Evolutionary conservation across 2,113 vertebrate species (phyloP).

Genomic region (Gymnogyps californianus): DNA sequence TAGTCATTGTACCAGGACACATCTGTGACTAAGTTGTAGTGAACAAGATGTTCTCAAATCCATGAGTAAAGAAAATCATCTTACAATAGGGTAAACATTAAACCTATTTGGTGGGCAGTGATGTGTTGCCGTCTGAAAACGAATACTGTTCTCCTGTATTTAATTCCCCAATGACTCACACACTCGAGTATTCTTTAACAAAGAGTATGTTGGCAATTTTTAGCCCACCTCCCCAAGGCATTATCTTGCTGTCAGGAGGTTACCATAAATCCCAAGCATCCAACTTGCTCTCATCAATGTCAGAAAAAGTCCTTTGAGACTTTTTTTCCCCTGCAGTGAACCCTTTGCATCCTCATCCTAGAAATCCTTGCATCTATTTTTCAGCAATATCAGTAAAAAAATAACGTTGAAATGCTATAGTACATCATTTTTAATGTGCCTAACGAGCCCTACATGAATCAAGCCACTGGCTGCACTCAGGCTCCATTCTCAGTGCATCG

Average conservation of each 20-base stretch:
- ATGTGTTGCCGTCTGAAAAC: neutral
- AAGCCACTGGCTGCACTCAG: neutral
- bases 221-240: neutral
- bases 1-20: neutral
- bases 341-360: neutral
- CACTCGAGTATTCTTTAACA: neutral
- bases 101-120: neutral
- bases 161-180: slow-evolving; percentile 6
- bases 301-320: neutral
- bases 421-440: neutral
- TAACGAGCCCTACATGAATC: neutral
- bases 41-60: slow-evolving; percentile 11
- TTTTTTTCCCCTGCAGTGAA: neutral
- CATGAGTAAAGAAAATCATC: neutral
- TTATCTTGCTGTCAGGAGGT: neutral
- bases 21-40: neutral
- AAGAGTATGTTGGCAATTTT: neutral
- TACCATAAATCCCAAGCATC: neutral
- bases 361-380: neutral
- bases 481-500: neutral
- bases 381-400: neutral
- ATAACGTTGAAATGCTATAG: neutral
- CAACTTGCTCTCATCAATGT: slow-evolving; percentile 26
- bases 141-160: neutral
- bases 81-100: neutral